phyloP scores from a whole-genome alignment of 2,888 invertebrate genomes.

The Athetis lepigone region DNA sequence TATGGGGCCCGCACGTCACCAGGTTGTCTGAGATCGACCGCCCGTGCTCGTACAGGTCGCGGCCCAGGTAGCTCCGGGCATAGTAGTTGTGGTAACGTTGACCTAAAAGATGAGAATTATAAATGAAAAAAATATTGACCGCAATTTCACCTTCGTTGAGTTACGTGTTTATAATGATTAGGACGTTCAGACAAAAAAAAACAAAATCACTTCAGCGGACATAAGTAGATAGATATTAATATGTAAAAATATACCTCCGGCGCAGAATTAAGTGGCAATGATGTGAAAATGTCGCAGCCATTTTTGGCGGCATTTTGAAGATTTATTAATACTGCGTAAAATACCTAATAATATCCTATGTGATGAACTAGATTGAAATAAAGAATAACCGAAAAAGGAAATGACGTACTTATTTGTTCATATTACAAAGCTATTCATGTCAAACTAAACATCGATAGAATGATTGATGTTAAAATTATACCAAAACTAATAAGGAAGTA shows the following conservation, averaged over 20 bases:
- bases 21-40: constrained; percentile 85
- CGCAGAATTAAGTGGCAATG: too few relatives aligned
- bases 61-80: constrained; percentile 76
- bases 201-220: too few relatives aligned
- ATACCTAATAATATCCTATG: constrained; percentile 5
- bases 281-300: too few relatives aligned
- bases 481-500: constrained; percentile 41
- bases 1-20: constrained; percentile 90
- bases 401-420: constrained; percentile 27
- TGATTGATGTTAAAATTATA: constrained; percentile 43
- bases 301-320: neutral
- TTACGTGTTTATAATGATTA: too few relatives aligned
- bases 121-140: too few relatives aligned
- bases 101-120: constrained; percentile 63
- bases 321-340: neutral
- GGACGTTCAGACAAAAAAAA: too few relatives aligned
- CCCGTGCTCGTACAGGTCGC: constrained; percentile 84
- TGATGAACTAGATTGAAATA: constrained; percentile 20
- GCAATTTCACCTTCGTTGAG: too few relatives aligned
- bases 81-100: constrained; percentile 82
- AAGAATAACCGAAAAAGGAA: constrained; percentile 11
- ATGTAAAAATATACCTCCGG: too few relatives aligned
- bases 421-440: constrained; percentile 23
- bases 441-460: constrained; percentile 15
- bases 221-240: too few relatives aligned